These are phyloP conservation scores for Pollenia amentaria DNA, from an alignment of 2,888 invertebrate species.

Conservation along the genomic window DNA sequence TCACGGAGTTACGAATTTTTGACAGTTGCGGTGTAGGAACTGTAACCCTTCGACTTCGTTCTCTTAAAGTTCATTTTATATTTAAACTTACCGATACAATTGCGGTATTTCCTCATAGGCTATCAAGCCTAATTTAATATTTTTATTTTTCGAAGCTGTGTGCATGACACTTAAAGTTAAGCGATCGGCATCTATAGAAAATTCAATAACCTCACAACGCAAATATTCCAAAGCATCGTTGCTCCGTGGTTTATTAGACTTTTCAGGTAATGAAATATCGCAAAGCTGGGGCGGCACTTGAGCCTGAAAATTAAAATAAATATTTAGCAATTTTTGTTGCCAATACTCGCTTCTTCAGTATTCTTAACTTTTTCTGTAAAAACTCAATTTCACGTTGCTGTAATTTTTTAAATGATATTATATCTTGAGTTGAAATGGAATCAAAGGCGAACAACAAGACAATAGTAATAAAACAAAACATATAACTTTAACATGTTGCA, in stretches of 20 bases:
- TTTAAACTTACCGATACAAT: slow-evolving; percentile 91
- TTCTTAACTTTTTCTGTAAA: too few species aligned
- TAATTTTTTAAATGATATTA: too few species aligned
- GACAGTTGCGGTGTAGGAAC: neutral
- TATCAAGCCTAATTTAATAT: slow-evolving; percentile 92
- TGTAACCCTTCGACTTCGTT: neutral
- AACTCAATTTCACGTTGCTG: too few species aligned
- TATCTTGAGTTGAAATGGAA: too few species aligned
- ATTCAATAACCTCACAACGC: slow-evolving; percentile 94
- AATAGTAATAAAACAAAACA: too few species aligned
- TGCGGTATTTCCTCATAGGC: slow-evolving; percentile 92
- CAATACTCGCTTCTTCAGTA: too few species aligned
- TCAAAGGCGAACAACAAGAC: too few species aligned
- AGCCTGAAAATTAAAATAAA: slow-evolving; percentile 64
- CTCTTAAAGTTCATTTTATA: neutral
- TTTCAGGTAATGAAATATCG: slow-evolving; percentile 47
- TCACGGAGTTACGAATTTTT: too few species aligned
- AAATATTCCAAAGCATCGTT: slow-evolving; percentile 93
- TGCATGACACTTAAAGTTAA: slow-evolving; percentile 95
- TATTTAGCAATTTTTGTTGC: too few species aligned
- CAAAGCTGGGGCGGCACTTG: slow-evolving; percentile 67
- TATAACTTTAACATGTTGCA: too few species aligned
- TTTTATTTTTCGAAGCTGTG: slow-evolving; percentile 88
- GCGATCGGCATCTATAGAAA: slow-evolving; percentile 94
- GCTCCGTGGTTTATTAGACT: slow-evolving; percentile 86